phyloP scores from a whole-genome alignment of 2,797 vertebrate genomes.

The Falco columbarius region DNA sequence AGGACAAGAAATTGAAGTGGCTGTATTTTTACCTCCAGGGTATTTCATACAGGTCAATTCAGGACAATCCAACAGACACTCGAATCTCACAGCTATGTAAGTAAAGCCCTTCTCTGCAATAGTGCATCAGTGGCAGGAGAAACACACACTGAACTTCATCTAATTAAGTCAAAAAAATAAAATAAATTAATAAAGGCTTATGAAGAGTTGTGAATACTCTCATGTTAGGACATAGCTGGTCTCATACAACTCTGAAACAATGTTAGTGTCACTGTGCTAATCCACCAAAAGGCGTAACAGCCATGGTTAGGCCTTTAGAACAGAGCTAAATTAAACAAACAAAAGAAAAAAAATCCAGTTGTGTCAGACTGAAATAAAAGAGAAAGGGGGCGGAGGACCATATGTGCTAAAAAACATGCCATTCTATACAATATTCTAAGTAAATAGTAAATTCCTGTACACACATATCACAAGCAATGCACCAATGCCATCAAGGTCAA shows the following conservation, averaged over 20 bases:
- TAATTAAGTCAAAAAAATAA: not conserved
- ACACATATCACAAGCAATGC: not conserved
- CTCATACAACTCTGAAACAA: not conserved
- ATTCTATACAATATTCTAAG: not conserved
- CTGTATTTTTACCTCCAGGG: not conserved
- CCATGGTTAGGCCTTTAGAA: not conserved
- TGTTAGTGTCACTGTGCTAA: not conserved
- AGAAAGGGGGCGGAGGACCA: accelerated
- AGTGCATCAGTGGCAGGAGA: not conserved
- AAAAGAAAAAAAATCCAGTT: not conserved
- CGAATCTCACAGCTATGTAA: not conserved
- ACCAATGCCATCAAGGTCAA: not conserved
- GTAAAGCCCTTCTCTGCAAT: not conserved
- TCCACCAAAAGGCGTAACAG: not conserved
- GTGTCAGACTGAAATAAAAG: not conserved
- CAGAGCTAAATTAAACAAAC: not conserved
- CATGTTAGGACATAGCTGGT: not conserved
- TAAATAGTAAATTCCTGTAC: not conserved
- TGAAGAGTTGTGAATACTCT: not conserved
- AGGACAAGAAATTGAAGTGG: not conserved
- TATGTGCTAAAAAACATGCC: too few species aligned
- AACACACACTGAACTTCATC: not conserved
- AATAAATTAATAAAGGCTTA: not conserved
- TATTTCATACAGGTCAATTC: not conserved
- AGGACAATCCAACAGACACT: not conserved